Evolutionary conservation across 2,888 invertebrate species (phyloP), one percentile per base, ranked within the genome.

Genomic region (Graphium colonna): DNA sequence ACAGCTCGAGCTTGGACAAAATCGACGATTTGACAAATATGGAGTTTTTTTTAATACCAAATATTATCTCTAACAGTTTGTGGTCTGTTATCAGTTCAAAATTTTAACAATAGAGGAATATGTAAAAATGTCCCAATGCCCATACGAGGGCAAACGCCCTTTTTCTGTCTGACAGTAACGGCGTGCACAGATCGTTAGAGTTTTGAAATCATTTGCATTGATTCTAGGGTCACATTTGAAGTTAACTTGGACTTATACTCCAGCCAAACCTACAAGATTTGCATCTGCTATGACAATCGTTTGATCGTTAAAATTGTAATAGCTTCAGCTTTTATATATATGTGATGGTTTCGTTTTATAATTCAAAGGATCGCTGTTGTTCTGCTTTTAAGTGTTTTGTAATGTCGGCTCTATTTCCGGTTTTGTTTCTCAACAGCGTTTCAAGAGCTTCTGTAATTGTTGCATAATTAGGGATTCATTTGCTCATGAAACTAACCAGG

Each of bases 41-140:
- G n/a, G n/a, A n/a, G n/a, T n/a, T n/a, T n/a, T n/a, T n/a, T n/a
- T n/a, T n/a, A n/a, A n/a, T n/a, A n/a, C n/a, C n/a, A n/a, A n/a
- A n/a, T n/a, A n/a, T n/a, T n/a, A 64, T 51, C 28, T 75, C 73
- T 3, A 89, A 57, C 0, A 85, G 79, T 31, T 73, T 71, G 39
- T 73, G 69, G 43, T 73, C 72, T 0, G 63, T 73, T 0, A 70
- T 31, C 0, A 76, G 56, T 0, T 72, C 74, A 43, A 71, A 67
- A 16, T 55, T 44, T 36, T 68, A 69, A 0, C 68, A 66, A 47
- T 26, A 68, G 0, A 69, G 48, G 16, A 59, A 70, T 0, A 62
- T 53, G 4, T 63, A 12, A 33, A 69, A 67, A 51, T 68, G 68
- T 45, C 64, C 67, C 0, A 64, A 51, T 1, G 62, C 58, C 63